A percentile compares a stretch with the other conserved stretches of the same genome.
These are phyloP conservation scores for Epinephelus moara DNA, from an alignment of 2,113 vertebrate species.

Conservation along the genomic window DNA sequence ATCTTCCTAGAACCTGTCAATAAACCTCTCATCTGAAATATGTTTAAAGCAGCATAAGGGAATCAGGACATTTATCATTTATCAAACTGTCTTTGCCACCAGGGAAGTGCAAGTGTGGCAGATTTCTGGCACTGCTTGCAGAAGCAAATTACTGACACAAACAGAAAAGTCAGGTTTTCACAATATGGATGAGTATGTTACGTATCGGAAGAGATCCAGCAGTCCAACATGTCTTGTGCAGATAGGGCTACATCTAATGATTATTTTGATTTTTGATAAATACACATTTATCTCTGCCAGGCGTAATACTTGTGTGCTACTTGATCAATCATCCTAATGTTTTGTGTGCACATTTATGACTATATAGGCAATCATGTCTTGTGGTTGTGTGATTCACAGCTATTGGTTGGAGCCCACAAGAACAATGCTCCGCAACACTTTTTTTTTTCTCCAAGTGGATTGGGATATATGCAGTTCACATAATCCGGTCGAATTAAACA, in stretches of 20 bases:
- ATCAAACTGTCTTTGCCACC: conserved; percentile 10
- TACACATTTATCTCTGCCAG: no score
- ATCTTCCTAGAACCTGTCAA: conserved; percentile 39
- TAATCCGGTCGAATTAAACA: no score
- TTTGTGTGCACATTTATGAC: no score
- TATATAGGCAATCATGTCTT: no score
- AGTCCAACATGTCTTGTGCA: neutral
- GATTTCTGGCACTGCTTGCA: neutral
- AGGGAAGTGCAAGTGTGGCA: neutral
- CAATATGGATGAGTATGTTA: neutral
- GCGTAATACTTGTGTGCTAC: no score
- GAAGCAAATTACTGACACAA: neutral
- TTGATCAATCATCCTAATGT: no score
- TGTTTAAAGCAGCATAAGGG: conserved; percentile 23
- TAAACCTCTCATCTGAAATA: conserved; percentile 39
- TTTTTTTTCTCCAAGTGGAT: no score
- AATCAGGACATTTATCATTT: conserved; percentile 20
- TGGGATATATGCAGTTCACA: no score
- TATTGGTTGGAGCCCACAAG: no score
- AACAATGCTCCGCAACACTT: no score
- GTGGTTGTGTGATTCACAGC: no score
- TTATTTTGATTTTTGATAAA: neutral
- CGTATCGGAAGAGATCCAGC: neutral
- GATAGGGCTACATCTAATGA: neutral
- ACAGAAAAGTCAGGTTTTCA: neutral